Conservation (phyloP, 2,113 vertebrate species). For the Genyomyrus donnyi region DNA sequence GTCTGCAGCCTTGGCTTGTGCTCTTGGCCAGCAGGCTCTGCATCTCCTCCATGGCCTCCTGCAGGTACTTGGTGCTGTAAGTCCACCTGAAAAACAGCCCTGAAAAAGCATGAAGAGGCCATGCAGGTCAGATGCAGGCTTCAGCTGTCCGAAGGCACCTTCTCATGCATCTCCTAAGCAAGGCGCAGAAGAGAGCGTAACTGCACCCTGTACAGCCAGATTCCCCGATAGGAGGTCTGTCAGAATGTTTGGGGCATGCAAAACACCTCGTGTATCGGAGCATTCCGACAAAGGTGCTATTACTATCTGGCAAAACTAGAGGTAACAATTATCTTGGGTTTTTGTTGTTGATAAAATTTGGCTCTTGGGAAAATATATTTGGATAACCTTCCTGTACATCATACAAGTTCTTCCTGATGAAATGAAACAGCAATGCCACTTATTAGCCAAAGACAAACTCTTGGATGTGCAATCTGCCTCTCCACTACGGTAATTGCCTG, state of each 20-base stretch:
- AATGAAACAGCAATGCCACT: neutral
- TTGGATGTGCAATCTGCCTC: neutral
- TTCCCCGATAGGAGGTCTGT: neutral
- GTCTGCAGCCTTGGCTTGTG: neutral
- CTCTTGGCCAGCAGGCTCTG: conserved; percentile 46
- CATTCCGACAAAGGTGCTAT: neutral
- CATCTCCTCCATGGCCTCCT: conserved; percentile 64
- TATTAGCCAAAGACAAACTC: neutral
- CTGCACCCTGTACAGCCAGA: neutral
- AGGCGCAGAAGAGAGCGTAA: neutral
- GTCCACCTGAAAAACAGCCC: conserved; percentile 76
- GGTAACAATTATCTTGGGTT: neutral
- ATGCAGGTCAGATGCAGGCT: neutral
- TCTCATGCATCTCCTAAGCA: neutral
- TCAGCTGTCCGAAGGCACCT: neutral
- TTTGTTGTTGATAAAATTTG: neutral
- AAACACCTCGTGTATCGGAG: neutral
- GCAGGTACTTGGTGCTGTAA: conserved; percentile 50
- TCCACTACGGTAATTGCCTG: neutral
- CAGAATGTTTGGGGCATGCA: neutral
- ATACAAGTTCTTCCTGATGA: neutral
- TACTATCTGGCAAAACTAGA: neutral
- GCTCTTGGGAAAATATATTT: neutral
- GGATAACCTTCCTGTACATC: neutral
- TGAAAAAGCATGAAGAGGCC: conserved; percentile 32